Conservation (phyloP, 2,113 vertebrate species). For the Martes martes region DNA sequence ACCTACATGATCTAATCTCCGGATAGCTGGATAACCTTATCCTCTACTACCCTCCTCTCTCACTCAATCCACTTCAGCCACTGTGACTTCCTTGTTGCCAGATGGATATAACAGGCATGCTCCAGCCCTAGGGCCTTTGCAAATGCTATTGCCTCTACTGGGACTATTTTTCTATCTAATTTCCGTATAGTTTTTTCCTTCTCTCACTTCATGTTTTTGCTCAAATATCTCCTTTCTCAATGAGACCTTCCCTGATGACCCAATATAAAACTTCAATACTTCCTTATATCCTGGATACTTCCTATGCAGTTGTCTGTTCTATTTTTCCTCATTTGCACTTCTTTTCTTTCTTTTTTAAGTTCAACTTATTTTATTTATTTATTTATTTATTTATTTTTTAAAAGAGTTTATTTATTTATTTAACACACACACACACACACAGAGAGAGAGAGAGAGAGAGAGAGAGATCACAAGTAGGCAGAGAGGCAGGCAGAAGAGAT, state of each 20-base stretch:
- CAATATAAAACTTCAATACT: neutral
- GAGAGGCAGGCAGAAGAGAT: no score
- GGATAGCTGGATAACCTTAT: neutral
- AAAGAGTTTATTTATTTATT: no score
- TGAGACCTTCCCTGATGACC: neutral
- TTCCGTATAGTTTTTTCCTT: neutral
- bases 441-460: no score
- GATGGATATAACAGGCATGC: neutral
- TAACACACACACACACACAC: no score
- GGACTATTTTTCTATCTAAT: neutral
- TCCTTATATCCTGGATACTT: neutral
- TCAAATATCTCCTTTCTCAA: neutral
- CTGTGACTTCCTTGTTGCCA: neutral
- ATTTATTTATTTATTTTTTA: neutral
- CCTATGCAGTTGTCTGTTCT: neutral
- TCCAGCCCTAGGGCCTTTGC: neutral
- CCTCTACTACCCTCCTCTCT: neutral
- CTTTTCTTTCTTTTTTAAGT: neutral
- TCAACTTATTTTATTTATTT: neutral
- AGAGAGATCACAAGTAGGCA: no score
- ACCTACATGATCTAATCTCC: neutral
- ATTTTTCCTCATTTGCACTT: neutral
- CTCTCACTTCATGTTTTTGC: neutral
- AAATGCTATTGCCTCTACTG: neutral
- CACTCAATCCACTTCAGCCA: neutral